phyloP scores from a whole-genome alignment of 2,888 invertebrate genomes.

The Pyrochroa serraticornis region DNA sequence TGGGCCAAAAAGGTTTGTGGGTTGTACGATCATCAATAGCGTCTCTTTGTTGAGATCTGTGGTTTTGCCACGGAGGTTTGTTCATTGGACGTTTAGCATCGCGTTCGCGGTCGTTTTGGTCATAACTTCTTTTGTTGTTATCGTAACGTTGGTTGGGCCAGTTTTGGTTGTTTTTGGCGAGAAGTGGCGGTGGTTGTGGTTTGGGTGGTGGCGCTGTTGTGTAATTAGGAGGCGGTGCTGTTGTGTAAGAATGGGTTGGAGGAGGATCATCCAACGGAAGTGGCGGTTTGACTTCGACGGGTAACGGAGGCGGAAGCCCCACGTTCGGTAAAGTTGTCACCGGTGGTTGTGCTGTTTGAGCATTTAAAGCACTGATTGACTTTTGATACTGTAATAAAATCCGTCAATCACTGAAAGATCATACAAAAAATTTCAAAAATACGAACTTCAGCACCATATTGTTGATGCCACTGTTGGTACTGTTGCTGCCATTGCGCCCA shows the following conservation, averaged over 20 bases:
- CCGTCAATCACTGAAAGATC: conserved; percentile 3
- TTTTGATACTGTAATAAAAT: conserved; percentile 63
- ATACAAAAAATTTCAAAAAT: not conserved
- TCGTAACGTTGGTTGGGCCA: conserved; percentile 10
- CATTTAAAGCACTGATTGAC: conserved; percentile 55
- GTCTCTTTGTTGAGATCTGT: not conserved
- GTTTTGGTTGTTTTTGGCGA: conserved; percentile 36
- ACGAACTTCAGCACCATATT: conserved; percentile 74
- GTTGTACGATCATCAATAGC: not conserved
- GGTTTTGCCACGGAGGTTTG: conserved; percentile 18
- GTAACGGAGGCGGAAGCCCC: conserved; percentile 58
- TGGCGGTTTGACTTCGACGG: conserved; percentile 57
- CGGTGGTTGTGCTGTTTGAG: conserved; percentile 31
- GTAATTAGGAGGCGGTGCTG: conserved; percentile 29
- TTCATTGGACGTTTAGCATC: conserved; percentile 1
- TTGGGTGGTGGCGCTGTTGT: conserved; percentile 37
- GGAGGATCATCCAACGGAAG: conserved; percentile 54
- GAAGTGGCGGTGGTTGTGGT: conserved; percentile 42
- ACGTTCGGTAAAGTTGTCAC: conserved; percentile 47
- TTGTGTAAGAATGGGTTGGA: conserved; percentile 34
- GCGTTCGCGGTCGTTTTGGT: not conserved
- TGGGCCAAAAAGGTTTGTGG: not conserved
- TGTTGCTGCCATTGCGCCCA: conserved; percentile 81
- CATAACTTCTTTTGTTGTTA: not conserved
- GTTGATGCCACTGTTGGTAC: conserved; percentile 77